phyloP scores from a whole-genome alignment of 2,113 vertebrate genomes.

The Ramphastos sulfuratus region DNA sequence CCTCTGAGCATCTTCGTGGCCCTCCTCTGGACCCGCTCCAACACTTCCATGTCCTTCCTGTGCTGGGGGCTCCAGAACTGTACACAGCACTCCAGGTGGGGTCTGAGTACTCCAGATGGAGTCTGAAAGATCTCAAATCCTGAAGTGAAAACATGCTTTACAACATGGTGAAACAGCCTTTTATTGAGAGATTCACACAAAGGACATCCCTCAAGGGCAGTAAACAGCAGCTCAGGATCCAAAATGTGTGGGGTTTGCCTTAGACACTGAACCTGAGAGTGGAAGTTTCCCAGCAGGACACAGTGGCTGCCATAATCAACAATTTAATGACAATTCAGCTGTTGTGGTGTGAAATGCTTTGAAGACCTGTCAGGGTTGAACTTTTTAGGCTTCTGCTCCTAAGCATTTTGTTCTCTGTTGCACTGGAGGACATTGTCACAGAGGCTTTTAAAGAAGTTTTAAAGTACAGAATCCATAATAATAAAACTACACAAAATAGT shows the following conservation, averaged over 20 bases:
- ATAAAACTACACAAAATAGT: neutral
- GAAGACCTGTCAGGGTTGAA: rapidly evolving
- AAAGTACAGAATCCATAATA: neutral
- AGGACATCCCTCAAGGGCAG: neutral
- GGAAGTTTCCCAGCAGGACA: neutral
- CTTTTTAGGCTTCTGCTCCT: neutral
- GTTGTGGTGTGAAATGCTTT: neutral
- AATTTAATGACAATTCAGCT: neutral
- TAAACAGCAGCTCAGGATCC: neutral
- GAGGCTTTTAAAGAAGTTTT: neutral
- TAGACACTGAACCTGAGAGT: neutral
- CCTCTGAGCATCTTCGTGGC: too few relatives aligned
- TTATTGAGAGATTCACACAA: neutral
- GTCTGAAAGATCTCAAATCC: neutral
- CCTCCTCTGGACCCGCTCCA: too few relatives aligned
- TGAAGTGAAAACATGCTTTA: rapidly evolving
- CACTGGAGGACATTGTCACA: neutral
- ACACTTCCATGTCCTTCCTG: too few relatives aligned
- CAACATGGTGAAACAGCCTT: neutral
- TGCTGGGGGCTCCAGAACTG: too few relatives aligned
- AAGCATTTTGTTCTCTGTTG: neutral
- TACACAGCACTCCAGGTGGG: too few relatives aligned
- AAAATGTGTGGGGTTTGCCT: neutral
- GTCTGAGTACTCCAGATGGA: too few relatives aligned
- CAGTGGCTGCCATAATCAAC: rapidly evolving